phyloP scores from a whole-genome alignment of 2,113 vertebrate species.

The Vireo altiloquus region DNA sequence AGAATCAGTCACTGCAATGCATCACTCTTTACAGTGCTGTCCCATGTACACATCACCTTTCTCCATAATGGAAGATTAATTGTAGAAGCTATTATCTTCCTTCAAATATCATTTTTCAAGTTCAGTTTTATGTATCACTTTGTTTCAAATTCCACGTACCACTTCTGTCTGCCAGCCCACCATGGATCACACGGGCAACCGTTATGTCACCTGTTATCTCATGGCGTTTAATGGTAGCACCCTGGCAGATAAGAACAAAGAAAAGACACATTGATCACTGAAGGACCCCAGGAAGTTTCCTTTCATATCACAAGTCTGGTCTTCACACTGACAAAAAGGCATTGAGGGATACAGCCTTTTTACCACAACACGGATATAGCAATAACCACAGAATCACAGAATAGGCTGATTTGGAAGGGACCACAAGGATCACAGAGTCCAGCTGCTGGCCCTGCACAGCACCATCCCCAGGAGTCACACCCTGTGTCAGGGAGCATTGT shows the following conservation, averaged over 20 bases:
- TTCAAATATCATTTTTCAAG: not conserved
- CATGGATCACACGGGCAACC: conserved; percentile 91
- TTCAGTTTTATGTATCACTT: not conserved
- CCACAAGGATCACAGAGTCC: not conserved
- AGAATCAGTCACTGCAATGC: not conserved
- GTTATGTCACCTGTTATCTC: conserved; percentile 90
- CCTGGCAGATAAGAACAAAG: conserved; percentile 71
- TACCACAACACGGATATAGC: not conserved
- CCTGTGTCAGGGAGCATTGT: not conserved
- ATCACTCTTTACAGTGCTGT: not conserved
- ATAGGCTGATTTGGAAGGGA: not conserved
- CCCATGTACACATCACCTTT: not conserved
- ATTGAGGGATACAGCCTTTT: not conserved
- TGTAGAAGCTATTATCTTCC: not conserved
- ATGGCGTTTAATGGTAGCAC: conserved; percentile 94
- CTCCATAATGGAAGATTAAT: not conserved
- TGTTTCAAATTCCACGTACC: conserved; percentile 74
- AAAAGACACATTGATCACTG: not conserved
- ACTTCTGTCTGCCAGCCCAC: conserved; percentile 90
- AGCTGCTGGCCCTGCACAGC: not conserved
- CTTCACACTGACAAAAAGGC: not conserved
- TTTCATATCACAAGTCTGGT: not conserved
- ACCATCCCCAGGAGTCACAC: not conserved
- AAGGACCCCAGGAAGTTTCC: not conserved
- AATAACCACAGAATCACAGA: not conserved